A percentile compares a stretch with the other conserved stretches of the same genome.
phyloP scores from a whole-genome alignment of 2,888 invertebrate genomes.

The Tinea trinotella region DNA sequence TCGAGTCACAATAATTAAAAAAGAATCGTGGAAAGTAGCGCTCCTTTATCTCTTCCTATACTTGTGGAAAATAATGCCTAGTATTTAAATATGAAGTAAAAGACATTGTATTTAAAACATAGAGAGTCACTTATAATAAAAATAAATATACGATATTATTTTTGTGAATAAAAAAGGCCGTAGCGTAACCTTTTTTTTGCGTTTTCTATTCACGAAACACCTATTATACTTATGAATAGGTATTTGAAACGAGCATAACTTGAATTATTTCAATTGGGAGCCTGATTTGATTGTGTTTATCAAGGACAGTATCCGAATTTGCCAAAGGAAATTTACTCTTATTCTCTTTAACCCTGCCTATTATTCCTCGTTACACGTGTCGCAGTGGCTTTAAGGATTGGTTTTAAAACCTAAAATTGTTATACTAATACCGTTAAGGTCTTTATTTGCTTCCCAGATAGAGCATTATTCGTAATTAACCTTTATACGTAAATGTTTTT shows the following conservation, averaged over 20 bases:
- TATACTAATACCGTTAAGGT: no score
- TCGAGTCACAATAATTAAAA: no score
- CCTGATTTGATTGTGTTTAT: constrained; percentile 11
- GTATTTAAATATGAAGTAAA: no score
- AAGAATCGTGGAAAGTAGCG: no score
- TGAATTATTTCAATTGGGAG: constrained; percentile 10
- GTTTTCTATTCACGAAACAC: constrained; percentile 3
- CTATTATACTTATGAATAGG: neutral
- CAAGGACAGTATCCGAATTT: neutral
- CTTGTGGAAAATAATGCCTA: no score
- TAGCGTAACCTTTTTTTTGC: neutral
- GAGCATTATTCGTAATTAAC: no score
- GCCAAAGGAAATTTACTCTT: neutral
- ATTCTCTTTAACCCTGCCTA: constrained; percentile 15
- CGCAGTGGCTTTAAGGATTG: neutral
- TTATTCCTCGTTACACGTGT: constrained; percentile 15
- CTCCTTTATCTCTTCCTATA: no score
- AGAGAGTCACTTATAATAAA: no score
- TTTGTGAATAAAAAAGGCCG: neutral
- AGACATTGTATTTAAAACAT: no score
- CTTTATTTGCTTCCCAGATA: no score
- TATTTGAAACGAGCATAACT: constrained; percentile 13
- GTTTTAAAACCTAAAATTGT: constrained; percentile 5
- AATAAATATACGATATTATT: neutral
- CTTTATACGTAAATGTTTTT: no score